phyloP scores from a whole-genome alignment of 2,888 invertebrate genomes.

The Dolichopus griseipennis region DNA sequence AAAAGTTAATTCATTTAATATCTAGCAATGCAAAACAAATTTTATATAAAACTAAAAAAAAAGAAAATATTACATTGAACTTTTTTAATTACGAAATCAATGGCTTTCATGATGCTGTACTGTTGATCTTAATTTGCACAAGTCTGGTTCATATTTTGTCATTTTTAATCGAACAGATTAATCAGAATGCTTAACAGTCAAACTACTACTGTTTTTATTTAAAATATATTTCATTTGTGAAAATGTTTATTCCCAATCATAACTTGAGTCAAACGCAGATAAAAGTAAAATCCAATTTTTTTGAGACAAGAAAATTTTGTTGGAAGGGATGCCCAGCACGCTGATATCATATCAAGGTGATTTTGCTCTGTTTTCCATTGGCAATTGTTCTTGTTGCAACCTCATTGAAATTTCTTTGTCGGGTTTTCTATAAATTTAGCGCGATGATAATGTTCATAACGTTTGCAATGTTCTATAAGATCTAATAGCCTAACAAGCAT shows the following conservation, averaged over 20 bases:
- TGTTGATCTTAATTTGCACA: slow-evolving; percentile 9
- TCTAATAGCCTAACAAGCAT: no score
- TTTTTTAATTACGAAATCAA: background rate
- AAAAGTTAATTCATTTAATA: no score
- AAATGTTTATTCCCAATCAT: slow-evolving; percentile 8
- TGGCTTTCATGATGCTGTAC: slow-evolving; percentile 8
- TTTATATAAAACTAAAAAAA: no score
- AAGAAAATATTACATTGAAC: no score
- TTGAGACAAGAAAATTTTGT: slow-evolving; percentile 4
- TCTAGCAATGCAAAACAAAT: no score
- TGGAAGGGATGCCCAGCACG: slow-evolving; percentile 7
- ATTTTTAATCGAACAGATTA: slow-evolving; percentile 1
- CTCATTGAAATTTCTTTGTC: no score
- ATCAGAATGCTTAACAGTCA: slow-evolving; percentile 2
- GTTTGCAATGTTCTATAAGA: no score
- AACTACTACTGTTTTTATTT: slow-evolving; percentile 2
- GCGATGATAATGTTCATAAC: no score
- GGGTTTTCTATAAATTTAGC: no score
- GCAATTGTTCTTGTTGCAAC: no score
- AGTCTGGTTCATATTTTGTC: slow-evolving; percentile 8
- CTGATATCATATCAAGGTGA: slow-evolving; percentile 3
- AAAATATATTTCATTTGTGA: slow-evolving; percentile 7
- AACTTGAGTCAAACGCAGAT: slow-evolving; percentile 2
- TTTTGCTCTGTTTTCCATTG: background rate
- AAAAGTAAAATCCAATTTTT: background rate